Conservation (phyloP, 2,888 invertebrate species). For the Apamea crenata region DNA sequence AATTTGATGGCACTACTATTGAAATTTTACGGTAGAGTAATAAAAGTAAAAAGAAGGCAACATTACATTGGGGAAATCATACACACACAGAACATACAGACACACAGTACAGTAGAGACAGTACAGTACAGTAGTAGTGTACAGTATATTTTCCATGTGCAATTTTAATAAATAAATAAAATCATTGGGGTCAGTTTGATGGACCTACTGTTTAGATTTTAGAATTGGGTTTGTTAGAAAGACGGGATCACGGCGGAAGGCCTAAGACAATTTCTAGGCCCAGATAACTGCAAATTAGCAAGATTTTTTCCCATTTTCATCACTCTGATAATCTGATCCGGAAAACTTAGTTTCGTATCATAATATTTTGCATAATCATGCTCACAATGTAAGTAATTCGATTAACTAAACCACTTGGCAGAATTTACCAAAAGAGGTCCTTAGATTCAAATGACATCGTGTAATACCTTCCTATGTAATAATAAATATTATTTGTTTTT, state of each 20-base stretch:
- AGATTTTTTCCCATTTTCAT: not conserved
- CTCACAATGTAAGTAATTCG: not conserved
- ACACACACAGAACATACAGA: too few relatives aligned
- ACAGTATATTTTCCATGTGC: too few relatives aligned
- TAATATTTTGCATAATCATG: not conserved
- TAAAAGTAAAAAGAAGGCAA: not conserved
- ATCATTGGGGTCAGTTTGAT: conserved; percentile 70
- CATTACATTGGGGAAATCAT: conserved; percentile 39
- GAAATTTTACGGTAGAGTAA: not conserved
- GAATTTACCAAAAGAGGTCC: not conserved
- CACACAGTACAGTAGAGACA: too few relatives aligned
- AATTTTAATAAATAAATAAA: too few relatives aligned
- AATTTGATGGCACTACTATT: conserved; percentile 72
- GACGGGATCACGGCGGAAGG: not conserved
- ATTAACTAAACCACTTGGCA: too few relatives aligned
- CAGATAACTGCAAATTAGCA: not conserved
- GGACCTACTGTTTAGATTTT: conserved; percentile 63
- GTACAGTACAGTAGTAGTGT: too few relatives aligned
- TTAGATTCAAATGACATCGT: not conserved
- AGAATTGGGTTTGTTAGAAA: not conserved
- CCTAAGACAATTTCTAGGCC: not conserved
- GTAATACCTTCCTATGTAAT: not conserved
- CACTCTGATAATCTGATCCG: not conserved
- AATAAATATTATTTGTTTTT: not conserved
- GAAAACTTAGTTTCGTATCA: not conserved